These are phyloP conservation scores for Adrianichthys oophorus DNA, from an alignment of 2,797 vertebrate species.

Conservation along the genomic window DNA sequence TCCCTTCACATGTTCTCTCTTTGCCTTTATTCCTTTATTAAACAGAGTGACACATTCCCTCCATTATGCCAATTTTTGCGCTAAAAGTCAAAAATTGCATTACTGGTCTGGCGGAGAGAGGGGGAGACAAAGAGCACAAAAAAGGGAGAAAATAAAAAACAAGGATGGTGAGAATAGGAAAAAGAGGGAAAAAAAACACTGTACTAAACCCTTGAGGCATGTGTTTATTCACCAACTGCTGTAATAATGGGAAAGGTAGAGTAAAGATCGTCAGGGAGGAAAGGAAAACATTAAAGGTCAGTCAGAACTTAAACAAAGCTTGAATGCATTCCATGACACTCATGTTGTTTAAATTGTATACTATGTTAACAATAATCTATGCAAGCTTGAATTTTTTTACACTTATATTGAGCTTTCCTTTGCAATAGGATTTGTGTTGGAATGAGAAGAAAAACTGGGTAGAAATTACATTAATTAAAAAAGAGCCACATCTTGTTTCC, in stretches of 20 bases:
- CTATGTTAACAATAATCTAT: no score
- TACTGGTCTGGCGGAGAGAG: conserved; percentile 43
- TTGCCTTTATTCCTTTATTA: conserved; percentile 69
- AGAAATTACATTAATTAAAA: no score
- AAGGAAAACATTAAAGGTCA: conserved; percentile 36
- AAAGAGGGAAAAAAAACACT: conserved; percentile 41
- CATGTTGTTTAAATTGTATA: conserved; percentile 10
- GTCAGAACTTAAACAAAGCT: conserved; percentile 35
- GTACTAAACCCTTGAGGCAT: conserved; percentile 51
- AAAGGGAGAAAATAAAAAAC: conserved; percentile 53
- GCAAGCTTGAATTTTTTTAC: no score
- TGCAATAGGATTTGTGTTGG: no score
- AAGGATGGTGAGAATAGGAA: conserved; percentile 32
- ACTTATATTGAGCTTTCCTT: no score
- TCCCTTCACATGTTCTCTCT: conserved; percentile 49
- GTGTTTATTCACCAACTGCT: conserved; percentile 45
- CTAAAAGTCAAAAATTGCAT: conserved; percentile 65
- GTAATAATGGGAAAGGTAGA: conserved; percentile 44
- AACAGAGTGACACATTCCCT: conserved; percentile 59
- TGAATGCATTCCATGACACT: conserved; percentile 17
- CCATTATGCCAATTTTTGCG: conserved; percentile 61
- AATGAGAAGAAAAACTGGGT: no score
- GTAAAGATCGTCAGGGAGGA: conserved; percentile 35
- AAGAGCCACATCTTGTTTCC: no score
- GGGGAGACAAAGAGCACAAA: conserved; percentile 31